phyloP scores from a whole-genome alignment of 2,888 invertebrate genomes.

The Parthenolecanium corni region DNA sequence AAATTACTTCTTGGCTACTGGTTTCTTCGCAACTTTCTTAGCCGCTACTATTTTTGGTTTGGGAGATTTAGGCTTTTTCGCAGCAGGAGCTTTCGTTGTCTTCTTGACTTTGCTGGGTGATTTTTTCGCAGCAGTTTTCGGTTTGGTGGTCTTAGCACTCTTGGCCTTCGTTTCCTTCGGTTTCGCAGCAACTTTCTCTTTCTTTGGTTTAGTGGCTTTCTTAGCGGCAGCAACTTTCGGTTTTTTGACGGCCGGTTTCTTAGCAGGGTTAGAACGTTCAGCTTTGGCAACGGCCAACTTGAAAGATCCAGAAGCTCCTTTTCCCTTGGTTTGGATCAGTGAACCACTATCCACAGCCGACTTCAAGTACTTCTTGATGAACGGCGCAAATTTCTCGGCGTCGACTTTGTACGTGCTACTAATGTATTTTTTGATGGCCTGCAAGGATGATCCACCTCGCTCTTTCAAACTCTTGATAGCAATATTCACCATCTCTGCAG shows the following conservation, averaged over 20 bases:
- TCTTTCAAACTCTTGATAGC: conserved; percentile 46
- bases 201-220: background rate
- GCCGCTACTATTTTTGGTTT: background rate
- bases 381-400: conserved; percentile 46
- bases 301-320: conserved; percentile 45
- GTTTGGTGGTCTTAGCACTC: background rate
- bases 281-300: conserved; percentile 38
- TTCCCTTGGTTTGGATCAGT: conserved; percentile 47
- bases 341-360: conserved; percentile 43
- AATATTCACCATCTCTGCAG: conserved; percentile 46
- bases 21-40: background rate
- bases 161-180: background rate
- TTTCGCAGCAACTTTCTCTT: background rate
- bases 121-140: conserved; percentile 1
- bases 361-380: conserved; percentile 50
- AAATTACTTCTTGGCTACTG: background rate
- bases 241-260: background rate
- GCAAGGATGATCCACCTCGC: conserved; percentile 47
- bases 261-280: background rate
- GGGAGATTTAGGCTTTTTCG: background rate
- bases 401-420: conserved; percentile 48
- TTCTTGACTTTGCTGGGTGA: conserved; percentile 1
- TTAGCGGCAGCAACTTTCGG: background rate
- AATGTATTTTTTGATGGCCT: conserved; percentile 53
- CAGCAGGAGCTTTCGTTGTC: background rate